These are phyloP conservation scores for Damaliscus lunatus DNA, from an alignment of 2,113 vertebrate genomes.

Conservation along the genomic window DNA sequence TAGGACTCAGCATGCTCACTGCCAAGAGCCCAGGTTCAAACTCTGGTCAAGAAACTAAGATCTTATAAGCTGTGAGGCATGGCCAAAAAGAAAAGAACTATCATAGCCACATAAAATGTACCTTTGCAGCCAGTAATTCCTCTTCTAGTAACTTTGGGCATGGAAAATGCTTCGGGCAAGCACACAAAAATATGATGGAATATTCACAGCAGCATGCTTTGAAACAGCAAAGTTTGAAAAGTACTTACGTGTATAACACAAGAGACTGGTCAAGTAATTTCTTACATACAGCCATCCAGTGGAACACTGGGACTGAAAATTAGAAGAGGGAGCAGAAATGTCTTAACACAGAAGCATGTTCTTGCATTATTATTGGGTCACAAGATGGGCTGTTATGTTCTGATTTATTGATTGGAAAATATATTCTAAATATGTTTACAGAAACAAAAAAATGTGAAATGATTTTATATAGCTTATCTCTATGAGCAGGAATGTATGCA, in stretches of 20 bases:
- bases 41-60: not conserved
- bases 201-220: not conserved
- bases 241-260: not conserved
- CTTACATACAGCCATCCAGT: not conserved
- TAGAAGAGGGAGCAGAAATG: not conserved
- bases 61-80: not conserved
- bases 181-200: not conserved
- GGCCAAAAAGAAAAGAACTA: not conserved
- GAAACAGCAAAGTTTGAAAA: not conserved
- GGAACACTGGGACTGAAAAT: not conserved
- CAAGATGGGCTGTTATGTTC: not conserved
- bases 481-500: not conserved
- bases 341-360: not conserved
- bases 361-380: not conserved
- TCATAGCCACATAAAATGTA: not conserved
- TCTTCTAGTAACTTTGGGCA: not conserved
- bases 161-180: not conserved
- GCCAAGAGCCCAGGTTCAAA: not conserved
- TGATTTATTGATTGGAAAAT: not conserved
- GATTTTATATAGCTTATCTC: not conserved
- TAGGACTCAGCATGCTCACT: not conserved
- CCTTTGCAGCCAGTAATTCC: not conserved
- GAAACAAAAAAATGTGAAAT: not conserved
- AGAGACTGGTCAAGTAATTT: not conserved
- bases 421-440: not conserved